Conservation (phyloP, 2,113 vertebrate genomes). For the Dicrurus megarhynchus region DNA sequence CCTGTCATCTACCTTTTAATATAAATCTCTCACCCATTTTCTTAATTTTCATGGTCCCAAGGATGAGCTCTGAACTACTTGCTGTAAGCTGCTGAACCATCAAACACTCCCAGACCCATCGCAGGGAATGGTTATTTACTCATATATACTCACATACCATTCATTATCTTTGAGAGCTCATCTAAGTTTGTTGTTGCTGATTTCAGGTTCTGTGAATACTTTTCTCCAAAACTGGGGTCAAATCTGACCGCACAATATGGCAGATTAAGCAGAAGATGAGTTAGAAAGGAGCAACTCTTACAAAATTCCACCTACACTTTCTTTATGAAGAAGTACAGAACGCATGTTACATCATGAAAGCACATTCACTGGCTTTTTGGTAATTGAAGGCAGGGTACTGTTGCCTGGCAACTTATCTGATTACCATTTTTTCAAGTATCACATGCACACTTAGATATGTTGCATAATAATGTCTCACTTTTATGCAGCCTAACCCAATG, state of each 20-base stretch:
- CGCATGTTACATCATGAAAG: constrained; percentile 31
- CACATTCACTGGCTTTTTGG: constrained; percentile 48
- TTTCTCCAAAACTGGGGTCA: not conserved
- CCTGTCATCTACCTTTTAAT: not conserved
- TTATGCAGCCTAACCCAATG: not conserved
- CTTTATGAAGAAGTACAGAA: constrained; percentile 22
- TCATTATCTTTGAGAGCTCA: not conserved
- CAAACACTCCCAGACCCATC: not conserved
- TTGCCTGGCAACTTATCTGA: constrained; percentile 68
- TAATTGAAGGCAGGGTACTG: constrained; percentile 48
- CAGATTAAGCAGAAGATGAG: not conserved
- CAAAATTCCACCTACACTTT: constrained; percentile 43
- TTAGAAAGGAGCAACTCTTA: constrained; percentile 16
- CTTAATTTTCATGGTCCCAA: not conserved
- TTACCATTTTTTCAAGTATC: constrained; percentile 66
- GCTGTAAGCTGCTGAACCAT: not conserved
- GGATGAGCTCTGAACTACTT: not conserved
- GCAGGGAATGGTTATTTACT: not conserved
- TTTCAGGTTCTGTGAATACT: not conserved
- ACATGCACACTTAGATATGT: constrained; percentile 47
- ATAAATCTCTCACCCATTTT: not conserved
- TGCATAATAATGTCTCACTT: constrained; percentile 53
- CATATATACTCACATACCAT: not conserved
- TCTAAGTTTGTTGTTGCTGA: not conserved
- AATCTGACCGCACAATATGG: not conserved